A percentile compares a stretch with the other conserved stretches of the same genome.
phyloP scores from a whole-genome alignment of 2,888 invertebrate species.

The Drosophila sordidapex region DNA sequence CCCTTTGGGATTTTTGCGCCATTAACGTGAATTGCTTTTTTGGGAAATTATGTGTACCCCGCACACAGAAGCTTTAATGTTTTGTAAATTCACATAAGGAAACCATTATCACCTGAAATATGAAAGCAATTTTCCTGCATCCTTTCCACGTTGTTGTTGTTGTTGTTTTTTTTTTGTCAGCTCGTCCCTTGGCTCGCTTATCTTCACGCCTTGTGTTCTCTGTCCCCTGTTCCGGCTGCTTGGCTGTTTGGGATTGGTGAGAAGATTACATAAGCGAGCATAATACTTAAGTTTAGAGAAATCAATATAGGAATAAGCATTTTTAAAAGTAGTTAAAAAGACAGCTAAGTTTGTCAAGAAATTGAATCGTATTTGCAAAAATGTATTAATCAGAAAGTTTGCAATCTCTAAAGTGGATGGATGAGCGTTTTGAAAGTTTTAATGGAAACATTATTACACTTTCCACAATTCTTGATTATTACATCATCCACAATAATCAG shows the following conservation, averaged over 20 bases:
- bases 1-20: slow-evolving; percentile 81
- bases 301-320: slow-evolving; percentile 17
- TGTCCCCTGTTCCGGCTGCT: slow-evolving; percentile 9
- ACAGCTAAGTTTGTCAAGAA: neutral
- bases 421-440: neutral
- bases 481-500: too few species aligned
- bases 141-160: slow-evolving; percentile 49
- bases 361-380: neutral
- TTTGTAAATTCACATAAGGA: slow-evolving; percentile 84
- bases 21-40: slow-evolving; percentile 83
- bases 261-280: slow-evolving; percentile 5
- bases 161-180: slow-evolving; percentile 13
- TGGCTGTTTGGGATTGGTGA: neutral
- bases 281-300: slow-evolving; percentile 2
- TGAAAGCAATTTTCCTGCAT: slow-evolving; percentile 81
- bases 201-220: slow-evolving; percentile 24
- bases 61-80: slow-evolving; percentile 77
- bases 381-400: neutral
- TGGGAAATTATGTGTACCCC: slow-evolving; percentile 81
- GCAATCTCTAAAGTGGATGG: neutral
- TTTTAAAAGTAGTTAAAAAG: neutral
- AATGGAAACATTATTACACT: neutral
- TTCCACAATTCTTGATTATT: too few species aligned
- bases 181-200: slow-evolving; percentile 44
- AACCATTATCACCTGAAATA: slow-evolving; percentile 84